phyloP scores from a whole-genome alignment of 1,140 invertebrate species.

The Macrosteles quadrilineatus region DNA sequence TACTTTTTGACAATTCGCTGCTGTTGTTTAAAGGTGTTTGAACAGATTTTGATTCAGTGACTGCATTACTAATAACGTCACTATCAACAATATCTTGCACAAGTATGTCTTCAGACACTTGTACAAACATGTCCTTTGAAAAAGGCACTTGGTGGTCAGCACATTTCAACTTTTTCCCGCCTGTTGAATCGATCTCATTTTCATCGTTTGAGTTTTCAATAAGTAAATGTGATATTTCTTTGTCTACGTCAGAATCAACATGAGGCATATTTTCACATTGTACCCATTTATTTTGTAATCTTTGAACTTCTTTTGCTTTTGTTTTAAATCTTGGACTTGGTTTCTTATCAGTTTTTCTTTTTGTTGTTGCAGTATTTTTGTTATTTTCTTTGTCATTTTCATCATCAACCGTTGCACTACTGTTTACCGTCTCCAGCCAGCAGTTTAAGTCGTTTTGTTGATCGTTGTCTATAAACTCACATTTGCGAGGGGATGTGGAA shows the following conservation, averaged over 20 bases:
- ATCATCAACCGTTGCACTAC: neutral
- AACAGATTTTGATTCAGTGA: constrained; percentile 6
- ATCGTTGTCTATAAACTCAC: neutral
- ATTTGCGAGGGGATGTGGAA: neutral
- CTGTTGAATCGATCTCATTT: neutral
- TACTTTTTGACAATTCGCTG: too few species aligned
- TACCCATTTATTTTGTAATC: constrained; percentile 20
- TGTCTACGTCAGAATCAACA: constrained; percentile 26
- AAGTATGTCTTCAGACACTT: neutral
- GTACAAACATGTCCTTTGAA: neutral
- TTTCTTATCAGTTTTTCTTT: constrained; percentile 30
- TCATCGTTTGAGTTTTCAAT: constrained; percentile 25
- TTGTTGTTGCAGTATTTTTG: constrained; percentile 12
- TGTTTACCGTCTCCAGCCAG: constrained; percentile 4
- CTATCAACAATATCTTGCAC: neutral
- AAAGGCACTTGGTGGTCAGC: neutral
- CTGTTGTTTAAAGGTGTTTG: neutral
- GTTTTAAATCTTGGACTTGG: neutral
- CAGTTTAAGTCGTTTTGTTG: neutral
- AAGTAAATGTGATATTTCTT: constrained; percentile 30
- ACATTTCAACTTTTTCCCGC: neutral
- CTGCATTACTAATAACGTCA: neutral
- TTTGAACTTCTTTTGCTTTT: constrained; percentile 20
- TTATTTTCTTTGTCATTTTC: constrained; percentile 15
- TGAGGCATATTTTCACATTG: constrained; percentile 19